A percentile compares a stretch with the other conserved stretches of the same genome.
These are phyloP conservation scores for Pollenia angustigena DNA, from an alignment of 2,888 invertebrate species.

Conservation along the genomic window DNA sequence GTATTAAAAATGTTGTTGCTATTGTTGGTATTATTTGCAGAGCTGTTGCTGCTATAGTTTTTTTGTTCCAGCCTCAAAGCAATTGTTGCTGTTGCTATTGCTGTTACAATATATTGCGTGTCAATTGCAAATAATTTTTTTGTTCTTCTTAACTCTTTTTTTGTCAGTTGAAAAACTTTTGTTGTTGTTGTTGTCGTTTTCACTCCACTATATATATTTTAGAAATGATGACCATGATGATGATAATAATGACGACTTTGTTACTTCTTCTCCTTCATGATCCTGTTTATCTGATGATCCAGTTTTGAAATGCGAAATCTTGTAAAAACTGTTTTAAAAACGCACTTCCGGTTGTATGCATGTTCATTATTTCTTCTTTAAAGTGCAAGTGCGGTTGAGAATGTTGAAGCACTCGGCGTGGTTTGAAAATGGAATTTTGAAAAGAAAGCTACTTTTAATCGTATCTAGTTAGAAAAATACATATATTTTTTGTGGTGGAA, in stretches of 20 bases:
- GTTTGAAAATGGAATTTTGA: not conserved
- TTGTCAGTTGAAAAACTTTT: conserved; percentile 44
- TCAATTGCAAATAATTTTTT: conserved; percentile 73
- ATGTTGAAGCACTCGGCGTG: conserved; percentile 8
- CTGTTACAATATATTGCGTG: conserved; percentile 67
- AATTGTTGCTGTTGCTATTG: conserved; percentile 42
- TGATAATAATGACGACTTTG: conserved; percentile 60
- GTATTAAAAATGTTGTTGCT: conserved; percentile 37
- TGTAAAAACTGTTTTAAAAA: conserved; percentile 75
- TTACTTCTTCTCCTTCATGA: conserved; percentile 44
- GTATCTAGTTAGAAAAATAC: too few species aligned
- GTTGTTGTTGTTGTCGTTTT: conserved; percentile 7
- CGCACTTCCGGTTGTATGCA: conserved; percentile 75
- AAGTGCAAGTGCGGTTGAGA: conserved; percentile 38
- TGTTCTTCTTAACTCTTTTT: conserved; percentile 47
- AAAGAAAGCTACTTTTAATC: too few species aligned
- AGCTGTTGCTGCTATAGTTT: conserved; percentile 15
- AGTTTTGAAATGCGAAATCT: conserved; percentile 74
- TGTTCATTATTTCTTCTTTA: conserved; percentile 51
- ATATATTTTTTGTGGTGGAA: too few species aligned
- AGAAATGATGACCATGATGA: conserved; percentile 60
- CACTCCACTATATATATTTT: conserved; percentile 45
- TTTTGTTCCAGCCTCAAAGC: not conserved
- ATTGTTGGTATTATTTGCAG: conserved; percentile 11
- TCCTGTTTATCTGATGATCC: conserved; percentile 69